Evolutionary conservation across 2,113 vertebrate species (phyloP), one percentile per base, ranked within the genome.

Genomic region (Calypte anna): DNA sequence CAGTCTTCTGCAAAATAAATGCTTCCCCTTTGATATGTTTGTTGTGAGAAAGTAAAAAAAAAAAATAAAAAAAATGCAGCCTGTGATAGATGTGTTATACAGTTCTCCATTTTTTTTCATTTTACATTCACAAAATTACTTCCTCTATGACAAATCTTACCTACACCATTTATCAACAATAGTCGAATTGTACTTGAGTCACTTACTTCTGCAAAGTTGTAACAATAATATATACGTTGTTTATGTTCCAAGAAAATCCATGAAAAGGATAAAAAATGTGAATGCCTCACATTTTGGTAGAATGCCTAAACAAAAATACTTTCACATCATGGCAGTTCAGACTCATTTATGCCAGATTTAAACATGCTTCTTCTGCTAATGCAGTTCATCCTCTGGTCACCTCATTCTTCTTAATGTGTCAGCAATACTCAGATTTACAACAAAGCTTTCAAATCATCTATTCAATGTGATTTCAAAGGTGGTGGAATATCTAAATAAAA

Each of bases 401-500:
- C 43, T 82, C 82, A 31, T 91, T 66, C 82, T 95, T 95, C 93
- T 91, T 88, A 91, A 70, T 24, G 28, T 77, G 75, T 79, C 89
- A 92, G 70, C 1, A 0, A 53, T 79, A 92, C 31, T 92, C 86
- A 90, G 84, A 95, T 94, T 95, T 91, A 95, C 0, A 0, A 63
- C 75, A 88, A 90, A 76, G 75, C 59, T 86, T 88, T 90, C 51
- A 82, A 90, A 94, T 91, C 31, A 66, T 22, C 72, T 91, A n/a
- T 62, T 92, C 59, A 77, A 59, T 59, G 70, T 74, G 70, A 91
- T 90, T 91, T 94, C 82, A 84, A 80, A 94, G 82, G 88, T 92
- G 59, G 58, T 73, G 23, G 43, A 87, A 44, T 76, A 83, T 74
- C 84, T 94, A 89, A 95, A 95, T 88, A 96, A 94, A 93, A 94